Percentiles rank a stretch among this genome's conserved stretches.
Evolutionary conservation across 2,888 invertebrate species (phyloP).

Genomic region (Zygaena filipendulae): DNA sequence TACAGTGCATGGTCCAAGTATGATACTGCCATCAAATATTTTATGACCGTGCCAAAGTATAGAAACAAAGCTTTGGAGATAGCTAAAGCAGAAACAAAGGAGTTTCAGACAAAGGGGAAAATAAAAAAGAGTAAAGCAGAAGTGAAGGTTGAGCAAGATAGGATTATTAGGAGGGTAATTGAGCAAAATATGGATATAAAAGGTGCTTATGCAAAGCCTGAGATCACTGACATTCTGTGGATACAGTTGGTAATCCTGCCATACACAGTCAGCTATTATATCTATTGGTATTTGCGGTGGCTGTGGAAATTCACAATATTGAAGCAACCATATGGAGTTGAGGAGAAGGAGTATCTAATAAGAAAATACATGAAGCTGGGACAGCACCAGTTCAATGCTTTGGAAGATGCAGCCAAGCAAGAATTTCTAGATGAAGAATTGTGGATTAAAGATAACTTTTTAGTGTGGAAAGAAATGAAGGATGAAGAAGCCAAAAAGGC

Average conservation of each 20-base stretch:
- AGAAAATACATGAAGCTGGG: conserved; percentile 80
- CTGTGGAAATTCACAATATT: conserved; percentile 81
- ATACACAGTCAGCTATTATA: conserved; percentile 75
- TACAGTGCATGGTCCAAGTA: conserved; percentile 83
- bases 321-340: conserved; percentile 80
- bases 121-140: conserved; percentile 71
- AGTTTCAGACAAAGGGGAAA: conserved; percentile 62
- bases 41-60: conserved; percentile 89
- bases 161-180: conserved; percentile 82
- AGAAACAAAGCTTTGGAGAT: conserved; percentile 81
- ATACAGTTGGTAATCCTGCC: conserved; percentile 85
- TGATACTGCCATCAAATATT: conserved; percentile 87
- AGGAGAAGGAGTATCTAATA: conserved; percentile 87
- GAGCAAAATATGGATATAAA: conserved; percentile 95
- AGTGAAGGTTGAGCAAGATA: conserved; percentile 82
- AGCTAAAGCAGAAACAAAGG: conserved; percentile 68
- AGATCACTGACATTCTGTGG: conserved; percentile 82
- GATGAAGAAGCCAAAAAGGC: conserved; percentile 88
- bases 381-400: conserved; percentile 75
- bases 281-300: conserved; percentile 84
- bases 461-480: conserved; percentile 81
- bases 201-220: conserved; percentile 91
- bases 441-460: conserved; percentile 86
- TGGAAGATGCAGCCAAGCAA: conserved; percentile 79
- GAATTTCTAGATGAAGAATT: conserved; percentile 80